Evolutionary conservation across 2,888 invertebrate species (phyloP).

Genomic region (Tinea trinotella): DNA sequence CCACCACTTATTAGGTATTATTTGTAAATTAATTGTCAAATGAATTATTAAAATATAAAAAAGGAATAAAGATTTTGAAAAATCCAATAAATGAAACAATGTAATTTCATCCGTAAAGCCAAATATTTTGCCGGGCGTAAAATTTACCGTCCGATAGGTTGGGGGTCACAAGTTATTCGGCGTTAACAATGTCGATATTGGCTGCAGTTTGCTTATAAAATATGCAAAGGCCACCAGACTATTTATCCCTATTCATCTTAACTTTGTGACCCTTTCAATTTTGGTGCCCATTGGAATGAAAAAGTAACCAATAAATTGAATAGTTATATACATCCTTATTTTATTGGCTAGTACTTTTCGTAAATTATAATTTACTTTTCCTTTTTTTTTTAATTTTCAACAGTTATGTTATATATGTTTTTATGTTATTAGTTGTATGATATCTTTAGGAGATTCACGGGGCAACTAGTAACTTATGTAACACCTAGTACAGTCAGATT

Average conservation of each 20-base stretch:
- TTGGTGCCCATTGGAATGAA: not conserved
- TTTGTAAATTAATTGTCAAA: too few relatives aligned
- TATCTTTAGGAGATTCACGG: too few relatives aligned
- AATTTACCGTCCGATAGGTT: constrained; percentile 9
- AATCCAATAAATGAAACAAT: not conserved
- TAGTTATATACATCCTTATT: too few relatives aligned
- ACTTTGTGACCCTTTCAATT: not conserved
- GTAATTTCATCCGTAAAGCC: not conserved
- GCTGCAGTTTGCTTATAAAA: constrained; percentile 14
- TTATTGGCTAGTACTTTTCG: too few relatives aligned
- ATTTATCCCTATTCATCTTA: not conserved
- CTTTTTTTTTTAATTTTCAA: too few relatives aligned
- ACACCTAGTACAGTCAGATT: too few relatives aligned
- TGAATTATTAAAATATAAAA: not conserved
- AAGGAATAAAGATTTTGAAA: not conserved
- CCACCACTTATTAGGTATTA: too few relatives aligned
- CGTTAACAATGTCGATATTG: constrained; percentile 18
- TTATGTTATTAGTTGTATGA: too few relatives aligned
- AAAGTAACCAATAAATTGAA: too few relatives aligned
- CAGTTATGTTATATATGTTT: too few relatives aligned
- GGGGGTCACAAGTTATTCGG: constrained; percentile 15
- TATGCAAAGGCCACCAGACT: not conserved
- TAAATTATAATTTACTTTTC: too few relatives aligned
- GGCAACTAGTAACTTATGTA: too few relatives aligned
- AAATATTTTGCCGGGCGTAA: constrained; percentile 11